Conservation (phyloP, 2,797 vertebrate species). For the Catamblyrhynchus diadema region DNA sequence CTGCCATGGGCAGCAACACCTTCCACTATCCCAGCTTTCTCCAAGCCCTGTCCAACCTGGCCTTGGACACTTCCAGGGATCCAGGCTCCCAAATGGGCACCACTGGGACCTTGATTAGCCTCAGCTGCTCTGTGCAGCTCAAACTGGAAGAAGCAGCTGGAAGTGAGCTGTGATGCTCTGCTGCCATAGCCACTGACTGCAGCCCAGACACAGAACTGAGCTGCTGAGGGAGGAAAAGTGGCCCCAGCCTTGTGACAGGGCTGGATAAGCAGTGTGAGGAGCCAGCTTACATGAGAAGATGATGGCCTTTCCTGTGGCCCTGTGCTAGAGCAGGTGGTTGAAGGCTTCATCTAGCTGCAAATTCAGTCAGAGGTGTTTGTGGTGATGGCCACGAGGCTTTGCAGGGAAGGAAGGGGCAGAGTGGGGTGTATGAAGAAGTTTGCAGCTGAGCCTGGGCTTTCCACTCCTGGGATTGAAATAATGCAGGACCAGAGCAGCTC, state of each 20-base stretch:
- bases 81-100: background rate
- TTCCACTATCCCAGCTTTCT: accelerated
- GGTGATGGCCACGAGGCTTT: background rate
- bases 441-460: background rate
- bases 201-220: background rate
- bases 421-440: accelerated
- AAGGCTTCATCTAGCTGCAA: constrained; percentile 43
- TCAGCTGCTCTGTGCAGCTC: background rate
- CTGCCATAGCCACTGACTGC: background rate
- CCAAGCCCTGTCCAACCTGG: accelerated
- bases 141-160: background rate
- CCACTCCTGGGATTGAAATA: background rate
- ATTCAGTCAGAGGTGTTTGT: background rate
- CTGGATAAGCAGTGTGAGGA: background rate
- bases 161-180: background rate
- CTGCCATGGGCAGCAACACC: background rate
- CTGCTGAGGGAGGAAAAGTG: too few species aligned
- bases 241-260: background rate
- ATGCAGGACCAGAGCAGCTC: background rate
- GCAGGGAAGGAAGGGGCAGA: background rate
- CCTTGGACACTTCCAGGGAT: background rate
- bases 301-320: constrained; percentile 25
- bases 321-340: background rate
- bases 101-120: too few species aligned
- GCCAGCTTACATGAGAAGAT: background rate